A percentile compares a stretch with the other conserved stretches of the same genome.
These are phyloP conservation scores for Aphelenchoides bicaudatus DNA, from an alignment of 2,888 invertebrate species.

Conservation along the genomic window DNA sequence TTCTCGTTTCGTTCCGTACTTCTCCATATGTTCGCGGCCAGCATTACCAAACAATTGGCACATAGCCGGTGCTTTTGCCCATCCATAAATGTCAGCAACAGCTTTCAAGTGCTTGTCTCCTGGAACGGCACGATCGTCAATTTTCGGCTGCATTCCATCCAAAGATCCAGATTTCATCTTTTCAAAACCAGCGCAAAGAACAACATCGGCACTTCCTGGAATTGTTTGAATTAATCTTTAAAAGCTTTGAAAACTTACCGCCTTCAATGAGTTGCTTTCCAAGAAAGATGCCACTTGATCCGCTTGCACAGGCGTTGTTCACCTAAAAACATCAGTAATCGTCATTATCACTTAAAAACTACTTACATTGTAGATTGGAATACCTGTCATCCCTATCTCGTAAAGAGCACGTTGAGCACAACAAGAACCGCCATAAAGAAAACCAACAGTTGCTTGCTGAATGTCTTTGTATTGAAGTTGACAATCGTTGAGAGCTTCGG, in stretches of 20 bases:
- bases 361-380: slow-evolving; percentile 45
- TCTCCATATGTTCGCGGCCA: slow-evolving; percentile 88
- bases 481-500: slow-evolving; percentile 68
- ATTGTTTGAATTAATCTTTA: no score
- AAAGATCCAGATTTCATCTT: slow-evolving; percentile 94
- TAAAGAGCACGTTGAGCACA: slow-evolving; percentile 80
- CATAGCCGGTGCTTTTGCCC: slow-evolving; percentile 75
- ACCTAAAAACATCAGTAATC: slow-evolving; percentile 63
- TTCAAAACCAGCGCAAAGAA: slow-evolving; percentile 90
- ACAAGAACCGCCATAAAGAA: slow-evolving; percentile 61
- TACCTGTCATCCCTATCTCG: slow-evolving; percentile 33
- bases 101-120: slow-evolving; percentile 63
- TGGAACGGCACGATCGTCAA: slow-evolving; percentile 78
- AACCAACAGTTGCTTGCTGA: slow-evolving; percentile 75
- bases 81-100: slow-evolving; percentile 78
- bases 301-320: slow-evolving; percentile 96
- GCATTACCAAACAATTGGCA: slow-evolving; percentile 73
- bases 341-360: slow-evolving; percentile 35
- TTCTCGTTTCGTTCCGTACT: slow-evolving; percentile 69
- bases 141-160: slow-evolving; percentile 60
- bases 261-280: slow-evolving; percentile 88
- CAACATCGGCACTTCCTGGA: slow-evolving; percentile 77
- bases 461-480: slow-evolving; percentile 66
- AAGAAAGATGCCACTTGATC: slow-evolving; percentile 83
- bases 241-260: slow-evolving; percentile 66